Conservation (phyloP, 2,113 vertebrate genomes). For the Larimichthys polyactis region DNA sequence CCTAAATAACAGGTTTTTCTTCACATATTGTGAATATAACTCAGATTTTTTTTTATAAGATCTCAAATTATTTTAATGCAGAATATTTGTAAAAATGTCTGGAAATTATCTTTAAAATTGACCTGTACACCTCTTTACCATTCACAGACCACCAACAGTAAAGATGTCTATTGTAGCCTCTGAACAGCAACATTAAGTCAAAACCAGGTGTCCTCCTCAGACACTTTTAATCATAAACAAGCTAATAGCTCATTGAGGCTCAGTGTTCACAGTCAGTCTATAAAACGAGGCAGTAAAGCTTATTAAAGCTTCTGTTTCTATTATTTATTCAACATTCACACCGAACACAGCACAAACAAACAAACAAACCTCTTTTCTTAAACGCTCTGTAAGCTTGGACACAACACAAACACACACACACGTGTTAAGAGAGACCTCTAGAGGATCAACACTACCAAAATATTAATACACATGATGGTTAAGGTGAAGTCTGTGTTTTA, state of each 20-base stretch:
- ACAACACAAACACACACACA: neutral
- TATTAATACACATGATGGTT: neutral
- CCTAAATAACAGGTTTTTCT: no score
- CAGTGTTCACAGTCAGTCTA: neutral
- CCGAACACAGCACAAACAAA: slow-evolving; percentile 2
- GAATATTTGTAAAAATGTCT: no score
- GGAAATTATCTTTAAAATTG: no score
- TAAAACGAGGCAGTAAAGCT: neutral
- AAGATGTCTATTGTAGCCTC: neutral
- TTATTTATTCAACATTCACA: neutral
- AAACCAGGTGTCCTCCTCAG: neutral
- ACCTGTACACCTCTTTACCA: no score
- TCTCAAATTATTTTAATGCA: no score
- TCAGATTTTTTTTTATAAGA: no score
- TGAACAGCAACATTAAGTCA: neutral
- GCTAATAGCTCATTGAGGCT: neutral
- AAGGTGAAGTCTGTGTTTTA: neutral
- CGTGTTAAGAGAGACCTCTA: neutral
- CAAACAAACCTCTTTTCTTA: neutral
- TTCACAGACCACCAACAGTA: no score
- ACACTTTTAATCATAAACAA: no score
- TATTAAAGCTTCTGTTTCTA: neutral
- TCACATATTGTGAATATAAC: no score
- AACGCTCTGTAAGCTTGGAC: no score
- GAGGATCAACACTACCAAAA: neutral